These are phyloP conservation scores for Hydrotaea diabolus DNA, from an alignment of 2,888 invertebrate species.

Conservation along the genomic window DNA sequence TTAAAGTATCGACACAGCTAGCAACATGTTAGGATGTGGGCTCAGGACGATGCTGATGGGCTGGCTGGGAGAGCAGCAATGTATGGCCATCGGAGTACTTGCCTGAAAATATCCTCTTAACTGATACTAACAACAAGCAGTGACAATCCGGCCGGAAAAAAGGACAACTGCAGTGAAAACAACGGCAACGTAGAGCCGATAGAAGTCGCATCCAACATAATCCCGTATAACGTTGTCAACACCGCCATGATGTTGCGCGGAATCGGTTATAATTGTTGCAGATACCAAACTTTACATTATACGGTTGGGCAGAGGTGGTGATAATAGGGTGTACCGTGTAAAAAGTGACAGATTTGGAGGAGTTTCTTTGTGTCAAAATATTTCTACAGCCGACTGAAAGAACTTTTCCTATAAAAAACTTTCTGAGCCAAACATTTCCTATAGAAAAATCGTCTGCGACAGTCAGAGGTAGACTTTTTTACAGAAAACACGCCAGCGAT, in stretches of 20 bases:
- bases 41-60: background rate
- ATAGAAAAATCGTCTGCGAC: too few relatives aligned
- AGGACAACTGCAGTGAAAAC: slow-evolving; percentile 47
- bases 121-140: slow-evolving; percentile 59
- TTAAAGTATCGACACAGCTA: slow-evolving; percentile 12
- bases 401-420: too few relatives aligned
- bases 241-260: background rate
- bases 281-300: background rate
- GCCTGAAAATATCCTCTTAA: slow-evolving; percentile 46
- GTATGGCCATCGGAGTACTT: background rate
- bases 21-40: too few relatives aligned
- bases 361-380: too few relatives aligned
- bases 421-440: too few relatives aligned
- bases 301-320: background rate
- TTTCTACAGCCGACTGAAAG: too few relatives aligned
- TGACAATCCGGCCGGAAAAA: slow-evolving; percentile 53
- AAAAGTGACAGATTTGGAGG: too few relatives aligned
- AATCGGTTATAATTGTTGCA: slow-evolving; percentile 15
- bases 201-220: slow-evolving; percentile 2
- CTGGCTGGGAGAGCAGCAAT: background rate
- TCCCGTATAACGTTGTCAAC: background rate
- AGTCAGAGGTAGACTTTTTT: too few relatives aligned
- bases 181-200: background rate
- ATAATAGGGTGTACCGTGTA: too few relatives aligned
- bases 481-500: too few relatives aligned